Evolutionary conservation across 2,888 invertebrate species (phyloP), one percentile per base, ranked within the genome.

Genomic region (Caenorhabditis drosophilae): DNA sequence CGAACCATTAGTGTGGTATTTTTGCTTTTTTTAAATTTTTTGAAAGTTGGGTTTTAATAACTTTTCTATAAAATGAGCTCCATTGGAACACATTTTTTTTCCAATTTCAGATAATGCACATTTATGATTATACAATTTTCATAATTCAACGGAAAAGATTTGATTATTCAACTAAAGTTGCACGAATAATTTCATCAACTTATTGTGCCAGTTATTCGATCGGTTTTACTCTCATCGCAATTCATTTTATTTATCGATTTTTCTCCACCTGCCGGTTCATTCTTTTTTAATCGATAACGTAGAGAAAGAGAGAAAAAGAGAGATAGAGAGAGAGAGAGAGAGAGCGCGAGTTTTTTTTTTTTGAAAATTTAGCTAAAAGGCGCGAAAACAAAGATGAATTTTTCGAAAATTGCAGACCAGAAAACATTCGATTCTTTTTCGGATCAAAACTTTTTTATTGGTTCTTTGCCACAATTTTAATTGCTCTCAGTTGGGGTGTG

Each of bases 191-290:
- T 36, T 61, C 60, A 18, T 54, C 54, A 6, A 55, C 46, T 23
- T 61, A 61, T 18, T 61, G 60, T 34, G 60, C 54, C n/a, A 54
- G 60, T 27, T 61, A 50, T 25, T 54, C 60, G 15, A 54, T 54
- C 54, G 55, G 54, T 18, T 61, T 61, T 47, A 54, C 54, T 38
- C 49, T 61, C 0, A 50, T 61, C 20, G 60, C 60, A 1, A 50
- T 61, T 11, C 60, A 61, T 18, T 61, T 61, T 34, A 41, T 61
- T 34, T 61, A 61, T 27, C 50, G 36, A 15, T 36, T 15, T 36
- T 36, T 15, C n/a, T 11, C 36, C 9, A 16, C 36, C n/a, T 36
- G 36, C n/a, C 7, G n/a, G 36, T 36, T 15, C 6, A 12, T 31
- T 31, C 6, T 9, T 31, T 12, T 31, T 31, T 31, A 6, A 11